Base-by-base conservation (phyloP, 2,888 invertebrate genomes). In the Rotaria magnacalcarata region DNA sequence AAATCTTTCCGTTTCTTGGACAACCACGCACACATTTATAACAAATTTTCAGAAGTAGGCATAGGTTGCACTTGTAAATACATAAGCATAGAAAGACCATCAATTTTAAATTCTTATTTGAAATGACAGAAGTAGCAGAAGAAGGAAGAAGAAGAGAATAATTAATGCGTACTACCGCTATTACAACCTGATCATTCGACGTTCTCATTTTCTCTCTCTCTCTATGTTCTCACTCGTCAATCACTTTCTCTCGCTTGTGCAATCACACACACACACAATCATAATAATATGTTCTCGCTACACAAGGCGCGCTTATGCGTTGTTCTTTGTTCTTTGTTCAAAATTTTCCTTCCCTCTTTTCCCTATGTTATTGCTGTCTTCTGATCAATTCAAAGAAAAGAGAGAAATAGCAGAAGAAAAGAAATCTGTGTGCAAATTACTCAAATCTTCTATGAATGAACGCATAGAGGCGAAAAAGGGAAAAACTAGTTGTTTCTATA, bases 351-450 rank as follows among this genome's bases (percentile, higher is more conserved):
- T 67, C 34, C 67, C 67, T 34, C 4, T n/a, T 60, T 34, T 14
- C 34, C 34, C 67, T 67, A 34, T 67, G 67, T 27, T 67, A 67
- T 67, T 67, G 67, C 67, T 67, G 67, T 67, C 67, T 67, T 67
- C 67, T 67, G 67, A 67, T 67, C 67, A 67, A 14, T 67, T 34
- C 34, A 67, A 67, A 34, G 34, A 67, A 67, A 34, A 67, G 67
- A 67, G 67, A 52, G 52, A 52, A 52, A 52, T 11, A 67, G 43
- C 16, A 75, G 75, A 80, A 47, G 75, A 47, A 80, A 80, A 80
- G 47, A 80, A 80, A 80, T 80, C 43, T 80, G 43, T 80, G 75
- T 80, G 75, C 75, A 80, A 80, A 80, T 80, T 80, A 80, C 75
- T 80, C 47, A 80, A 80, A 80, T 80, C 75, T 80, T 80, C 43